These are phyloP conservation scores for Tokudaia muenninki DNA, from an alignment of 2,797 vertebrate genomes.

Conservation along the genomic window DNA sequence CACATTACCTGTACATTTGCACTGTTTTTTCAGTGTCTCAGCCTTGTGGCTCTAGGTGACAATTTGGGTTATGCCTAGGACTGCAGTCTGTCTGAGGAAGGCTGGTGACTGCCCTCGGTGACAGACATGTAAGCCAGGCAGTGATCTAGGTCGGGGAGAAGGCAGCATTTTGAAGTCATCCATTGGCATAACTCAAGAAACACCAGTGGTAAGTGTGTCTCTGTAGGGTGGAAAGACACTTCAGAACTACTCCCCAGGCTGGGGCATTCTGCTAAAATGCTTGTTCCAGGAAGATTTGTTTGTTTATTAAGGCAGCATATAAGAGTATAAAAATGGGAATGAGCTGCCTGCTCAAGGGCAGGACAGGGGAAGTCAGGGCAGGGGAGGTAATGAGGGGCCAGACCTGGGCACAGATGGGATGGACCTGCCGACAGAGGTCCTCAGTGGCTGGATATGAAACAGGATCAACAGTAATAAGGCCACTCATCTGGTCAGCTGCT, in stretches of 20 bases:
- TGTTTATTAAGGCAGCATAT: accelerated
- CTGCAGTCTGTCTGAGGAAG: not conserved
- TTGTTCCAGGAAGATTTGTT: not conserved
- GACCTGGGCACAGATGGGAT: not conserved
- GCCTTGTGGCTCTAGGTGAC: not conserved
- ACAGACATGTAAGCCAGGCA: constrained; percentile 77
- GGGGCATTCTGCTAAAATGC: not conserved
- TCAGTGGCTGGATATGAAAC: not conserved
- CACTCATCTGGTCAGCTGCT: too few relatives aligned
- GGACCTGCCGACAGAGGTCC: not conserved
- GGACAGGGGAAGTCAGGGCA: not conserved
- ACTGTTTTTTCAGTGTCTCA: not conserved
- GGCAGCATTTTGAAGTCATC: not conserved
- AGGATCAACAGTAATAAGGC: not conserved
- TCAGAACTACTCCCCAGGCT: not conserved
- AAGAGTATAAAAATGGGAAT: not conserved
- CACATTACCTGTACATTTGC: not conserved
- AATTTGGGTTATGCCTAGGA: too few relatives aligned
- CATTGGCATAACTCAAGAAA: not conserved
- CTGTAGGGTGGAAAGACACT: too few relatives aligned
- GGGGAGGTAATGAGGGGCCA: not conserved
- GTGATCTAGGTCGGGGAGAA: constrained; percentile 74
- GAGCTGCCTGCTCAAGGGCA: not conserved
- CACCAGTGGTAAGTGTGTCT: not conserved
- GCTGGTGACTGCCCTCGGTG: not conserved